Base-by-base conservation (phyloP, 2,888 invertebrate genomes). In the Andrena marginata region DNA sequence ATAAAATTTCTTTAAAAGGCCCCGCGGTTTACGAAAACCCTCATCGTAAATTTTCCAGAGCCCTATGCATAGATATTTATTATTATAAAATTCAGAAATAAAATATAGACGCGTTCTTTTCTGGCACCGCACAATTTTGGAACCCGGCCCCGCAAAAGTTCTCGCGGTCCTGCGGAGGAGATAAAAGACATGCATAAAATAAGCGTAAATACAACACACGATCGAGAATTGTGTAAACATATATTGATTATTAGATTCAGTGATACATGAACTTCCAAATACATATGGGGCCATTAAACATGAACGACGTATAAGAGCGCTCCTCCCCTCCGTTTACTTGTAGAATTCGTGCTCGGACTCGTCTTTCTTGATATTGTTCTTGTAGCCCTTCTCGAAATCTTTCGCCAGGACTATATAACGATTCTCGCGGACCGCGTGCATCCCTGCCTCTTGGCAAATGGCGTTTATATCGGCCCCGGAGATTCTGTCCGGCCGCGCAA, bases 341-440 rank as follows among this genome's bases (percentile, higher is more conserved):
- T 99, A 99, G 95, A 99, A 99, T 94, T 99, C 99, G 92, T 99
- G 99, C 95, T 99, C 99, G 91, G 99, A 98, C 94, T 99, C 99
- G 94, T 99, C 99, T 94, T 99, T 99, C 95, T 99, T 99, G 93
- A 99, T 99, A 93, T 99, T 99, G 93, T 99, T 99, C 94, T 99
- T 99, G 95, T 99, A 99, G 51, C 99, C 99, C 94, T 99, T 99
- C 94, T 99, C 99, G 92, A 99, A 99, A 95, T 99, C 99, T 95
- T 99, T 99, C 6, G 99, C 98, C 74, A 99, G 95, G 3, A 99
- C 99, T 89, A 99, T 99, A 94, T 99, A 99, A 91, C 99, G 97
- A 95, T 99, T 99, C 94, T 99, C 99, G 77, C 99, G 95, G 0
- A 99, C 99, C 2, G 99, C 99, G 94, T 99, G 99, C 99, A 99